A percentile compares a stretch with the other conserved stretches of the same genome.
Evolutionary conservation across 2,888 invertebrate genomes (phyloP).

Genomic region (Lepidochitona cinerea): DNA sequence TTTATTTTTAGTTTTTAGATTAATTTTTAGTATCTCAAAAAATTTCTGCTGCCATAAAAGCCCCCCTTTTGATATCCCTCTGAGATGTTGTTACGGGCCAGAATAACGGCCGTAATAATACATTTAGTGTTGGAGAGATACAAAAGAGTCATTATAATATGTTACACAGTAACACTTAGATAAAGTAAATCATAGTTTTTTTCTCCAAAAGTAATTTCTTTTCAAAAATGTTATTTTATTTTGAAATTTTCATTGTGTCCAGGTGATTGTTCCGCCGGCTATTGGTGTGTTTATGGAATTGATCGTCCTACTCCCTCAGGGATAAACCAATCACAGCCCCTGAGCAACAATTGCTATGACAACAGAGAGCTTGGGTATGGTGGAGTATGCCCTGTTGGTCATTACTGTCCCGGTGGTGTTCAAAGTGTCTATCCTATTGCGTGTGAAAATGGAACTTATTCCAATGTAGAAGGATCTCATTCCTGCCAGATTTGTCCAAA

Average conservation of each 20-base stretch:
- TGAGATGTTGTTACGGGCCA: too few species aligned
- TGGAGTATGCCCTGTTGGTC: conserved; percentile 59
- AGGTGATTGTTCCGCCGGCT: conserved; percentile 63
- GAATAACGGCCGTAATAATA: too few species aligned
- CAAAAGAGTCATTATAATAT: too few species aligned
- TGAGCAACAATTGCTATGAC: conserved; percentile 58
- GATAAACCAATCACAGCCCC: conserved; percentile 43
- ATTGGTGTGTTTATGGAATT: conserved; percentile 63
- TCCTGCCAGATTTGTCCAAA: conserved; percentile 55
- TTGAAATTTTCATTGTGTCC: neutral
- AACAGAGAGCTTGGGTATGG: conserved; percentile 57
- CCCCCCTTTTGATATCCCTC: too few species aligned
- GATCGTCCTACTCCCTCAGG: conserved; percentile 59
- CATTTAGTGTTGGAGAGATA: too few species aligned
- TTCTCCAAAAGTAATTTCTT: too few species aligned
- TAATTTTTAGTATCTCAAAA: too few species aligned
- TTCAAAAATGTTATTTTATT: too few species aligned
- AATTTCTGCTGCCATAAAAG: too few species aligned
- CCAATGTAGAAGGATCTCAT: conserved; percentile 51
- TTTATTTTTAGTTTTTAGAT: too few species aligned
- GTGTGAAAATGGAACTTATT: conserved; percentile 65
- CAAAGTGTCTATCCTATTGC: conserved; percentile 49
- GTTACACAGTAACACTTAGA: too few species aligned
- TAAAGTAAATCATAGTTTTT: too few species aligned
- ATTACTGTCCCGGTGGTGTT: conserved; percentile 60